A percentile compares a stretch with the other conserved stretches of the same genome.
Evolutionary conservation across 1,140 invertebrate genomes (phyloP).

Genomic region (Drosophila elegans): DNA sequence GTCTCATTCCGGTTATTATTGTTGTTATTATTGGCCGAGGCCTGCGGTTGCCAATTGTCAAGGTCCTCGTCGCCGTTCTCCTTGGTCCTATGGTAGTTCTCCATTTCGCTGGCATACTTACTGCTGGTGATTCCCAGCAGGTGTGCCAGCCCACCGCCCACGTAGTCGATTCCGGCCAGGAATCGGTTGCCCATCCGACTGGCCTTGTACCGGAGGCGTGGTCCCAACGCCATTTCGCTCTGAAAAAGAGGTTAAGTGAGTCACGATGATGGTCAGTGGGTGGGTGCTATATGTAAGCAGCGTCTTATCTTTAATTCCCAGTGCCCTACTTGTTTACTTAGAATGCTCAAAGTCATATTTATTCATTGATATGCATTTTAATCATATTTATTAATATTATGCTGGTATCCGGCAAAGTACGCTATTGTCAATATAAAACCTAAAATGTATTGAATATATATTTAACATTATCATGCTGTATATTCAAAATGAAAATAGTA

Average conservation of each 20-base stretch:
- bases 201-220: slow-evolving; percentile 91
- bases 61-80: slow-evolving; percentile 85
- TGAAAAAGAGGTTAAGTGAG: slow-evolving; percentile 37
- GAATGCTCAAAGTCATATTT: not conserved
- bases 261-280: slow-evolving; percentile 14
- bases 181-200: slow-evolving; percentile 87
- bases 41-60: slow-evolving; percentile 78
- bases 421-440: too few species aligned
- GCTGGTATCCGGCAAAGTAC: too few species aligned
- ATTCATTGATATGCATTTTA: not conserved
- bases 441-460: too few species aligned
- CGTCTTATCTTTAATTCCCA: not conserved
- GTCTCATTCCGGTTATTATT: slow-evolving; percentile 28
- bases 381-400: too few species aligned
- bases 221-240: slow-evolving; percentile 87
- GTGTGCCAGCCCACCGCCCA: slow-evolving; percentile 93
- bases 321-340: not conserved
- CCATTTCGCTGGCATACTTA: slow-evolving; percentile 95
- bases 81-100: slow-evolving; percentile 88
- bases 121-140: slow-evolving; percentile 96
- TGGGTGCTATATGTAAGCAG: not conserved
- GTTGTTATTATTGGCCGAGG: slow-evolving; percentile 27
- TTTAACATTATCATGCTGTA: too few species aligned
- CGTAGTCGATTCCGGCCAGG: slow-evolving; percentile 91
- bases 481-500: too few species aligned